Evolutionary conservation across 2,797 vertebrate genomes (phyloP).

Genomic region (Peromyscus attwateri): DNA sequence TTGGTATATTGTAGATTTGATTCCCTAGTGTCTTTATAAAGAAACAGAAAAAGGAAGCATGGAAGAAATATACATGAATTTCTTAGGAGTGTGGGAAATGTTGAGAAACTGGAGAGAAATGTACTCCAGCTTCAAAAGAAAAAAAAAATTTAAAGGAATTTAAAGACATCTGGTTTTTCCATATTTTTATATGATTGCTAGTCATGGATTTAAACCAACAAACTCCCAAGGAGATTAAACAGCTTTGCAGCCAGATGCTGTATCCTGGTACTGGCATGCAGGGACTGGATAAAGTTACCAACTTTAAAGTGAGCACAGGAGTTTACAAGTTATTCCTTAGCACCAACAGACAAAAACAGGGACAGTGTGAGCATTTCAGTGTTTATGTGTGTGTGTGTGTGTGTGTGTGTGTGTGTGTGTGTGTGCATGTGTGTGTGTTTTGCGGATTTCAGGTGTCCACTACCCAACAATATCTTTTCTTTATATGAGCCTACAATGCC

Average conservation of each 20-base stretch:
- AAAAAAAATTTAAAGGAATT: slow-evolving; percentile 61
- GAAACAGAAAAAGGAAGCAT: slow-evolving; percentile 32
- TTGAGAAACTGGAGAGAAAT: slow-evolving; percentile 50
- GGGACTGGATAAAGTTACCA: slow-evolving; percentile 79
- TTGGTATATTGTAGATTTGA: slow-evolving; percentile 32
- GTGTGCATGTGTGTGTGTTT: not conserved
- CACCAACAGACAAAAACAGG: slow-evolving; percentile 12
- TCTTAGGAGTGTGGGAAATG: slow-evolving; percentile 42
- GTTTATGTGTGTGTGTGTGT: not conserved
- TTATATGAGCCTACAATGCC: not conserved
- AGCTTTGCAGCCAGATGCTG: slow-evolving; percentile 86
- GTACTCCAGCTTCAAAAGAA: slow-evolving; percentile 62
- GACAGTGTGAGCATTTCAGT: not conserved
- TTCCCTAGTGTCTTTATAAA: not conserved
- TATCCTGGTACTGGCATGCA: slow-evolving; percentile 75
- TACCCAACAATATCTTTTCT: not conserved
- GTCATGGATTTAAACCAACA: slow-evolving; percentile 82
- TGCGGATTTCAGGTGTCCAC: not conserved
- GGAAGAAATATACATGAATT: slow-evolving; percentile 14
- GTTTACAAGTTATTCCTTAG: slow-evolving; percentile 71
- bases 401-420: not conserved
- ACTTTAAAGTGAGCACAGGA: slow-evolving; percentile 81
- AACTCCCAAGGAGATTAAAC: slow-evolving; percentile 82
- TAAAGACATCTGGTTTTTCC: slow-evolving; percentile 82
- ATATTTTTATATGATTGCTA: slow-evolving; percentile 82